Conservation (phyloP, 2,888 invertebrate genomes). For the Polietes domitor region DNA sequence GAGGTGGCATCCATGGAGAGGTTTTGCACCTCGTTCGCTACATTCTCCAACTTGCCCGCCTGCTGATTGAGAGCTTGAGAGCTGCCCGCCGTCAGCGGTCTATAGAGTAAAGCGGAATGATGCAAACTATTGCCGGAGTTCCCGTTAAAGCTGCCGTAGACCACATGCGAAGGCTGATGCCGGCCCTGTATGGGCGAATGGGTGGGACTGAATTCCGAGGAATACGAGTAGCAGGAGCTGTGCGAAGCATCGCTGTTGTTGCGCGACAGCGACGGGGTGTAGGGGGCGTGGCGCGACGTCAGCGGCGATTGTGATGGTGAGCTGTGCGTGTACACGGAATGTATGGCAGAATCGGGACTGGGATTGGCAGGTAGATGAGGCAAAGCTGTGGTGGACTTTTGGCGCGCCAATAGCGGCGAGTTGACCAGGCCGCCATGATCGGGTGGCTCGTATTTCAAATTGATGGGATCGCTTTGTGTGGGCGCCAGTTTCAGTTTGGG, state of each 20-base stretch:
- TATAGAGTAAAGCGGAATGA: constrained; percentile 82
- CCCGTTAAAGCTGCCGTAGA: constrained; percentile 75
- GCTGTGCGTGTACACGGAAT: constrained; percentile 90
- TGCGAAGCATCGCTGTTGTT: constrained; percentile 96
- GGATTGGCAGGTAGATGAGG: constrained; percentile 88
- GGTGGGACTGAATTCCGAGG: constrained; percentile 91
- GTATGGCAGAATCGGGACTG: constrained; percentile 94
- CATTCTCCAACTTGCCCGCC: constrained; percentile 37
- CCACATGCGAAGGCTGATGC: constrained; percentile 79
- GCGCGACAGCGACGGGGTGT: constrained; percentile 91
- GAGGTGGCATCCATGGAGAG: constrained; percentile 74
- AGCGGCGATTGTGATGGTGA: constrained; percentile 94
- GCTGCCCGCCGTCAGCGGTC: constrained; percentile 80
- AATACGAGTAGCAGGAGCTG: constrained; percentile 93
- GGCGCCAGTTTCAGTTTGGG: constrained; percentile 75
- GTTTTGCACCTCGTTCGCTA: constrained; percentile 72
- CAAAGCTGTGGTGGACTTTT: constrained; percentile 82
- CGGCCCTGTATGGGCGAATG: constrained; percentile 92
- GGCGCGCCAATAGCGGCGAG: constrained; percentile 86
- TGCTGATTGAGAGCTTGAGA: constrained; percentile 40
- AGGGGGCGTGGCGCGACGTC: constrained; percentile 89
- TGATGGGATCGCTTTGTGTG: constrained; percentile 79
- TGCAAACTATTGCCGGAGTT: constrained; percentile 77
- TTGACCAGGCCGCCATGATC: constrained; percentile 76
- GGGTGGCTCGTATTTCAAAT: constrained; percentile 79